These are phyloP conservation scores for Quiscalus mexicanus DNA, from an alignment of 2,113 vertebrate species.

Conservation along the genomic window DNA sequence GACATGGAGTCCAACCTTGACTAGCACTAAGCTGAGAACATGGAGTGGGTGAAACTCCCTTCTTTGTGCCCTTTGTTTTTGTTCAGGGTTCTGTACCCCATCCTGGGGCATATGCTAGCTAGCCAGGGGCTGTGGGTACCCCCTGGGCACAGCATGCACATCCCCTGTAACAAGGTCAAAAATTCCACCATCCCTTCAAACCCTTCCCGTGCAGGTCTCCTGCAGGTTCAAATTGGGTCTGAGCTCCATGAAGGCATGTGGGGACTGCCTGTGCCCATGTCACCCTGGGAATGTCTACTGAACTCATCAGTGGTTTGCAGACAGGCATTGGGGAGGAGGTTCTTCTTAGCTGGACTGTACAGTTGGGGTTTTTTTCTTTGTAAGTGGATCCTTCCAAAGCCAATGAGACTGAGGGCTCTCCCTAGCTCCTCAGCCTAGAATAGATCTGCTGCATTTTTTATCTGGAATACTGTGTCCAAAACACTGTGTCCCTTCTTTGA, in stretches of 20 bases:
- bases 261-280: not conserved
- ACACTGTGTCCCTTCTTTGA: not conserved
- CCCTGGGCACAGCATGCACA: not conserved
- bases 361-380: not conserved
- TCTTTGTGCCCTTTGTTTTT: not conserved
- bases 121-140: not conserved
- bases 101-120: not conserved
- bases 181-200: not conserved
- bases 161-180: not conserved
- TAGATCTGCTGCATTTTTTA: not conserved
- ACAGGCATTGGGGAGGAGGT: not conserved
- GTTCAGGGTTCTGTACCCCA: not conserved
- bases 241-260: not conserved
- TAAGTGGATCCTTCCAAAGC: not conserved
- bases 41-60: not conserved
- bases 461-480: not conserved
- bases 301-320: not conserved
- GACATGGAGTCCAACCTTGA: not conserved
- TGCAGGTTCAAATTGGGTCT: too few species aligned
- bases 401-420: not conserved
- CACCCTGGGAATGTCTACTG: not conserved
- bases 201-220: not conserved
- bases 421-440: too few species aligned
- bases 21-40: not conserved
- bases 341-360: not conserved